Conservation (phyloP, 2,113 vertebrate species). For the Ibidorhyncha struthersii region DNA sequence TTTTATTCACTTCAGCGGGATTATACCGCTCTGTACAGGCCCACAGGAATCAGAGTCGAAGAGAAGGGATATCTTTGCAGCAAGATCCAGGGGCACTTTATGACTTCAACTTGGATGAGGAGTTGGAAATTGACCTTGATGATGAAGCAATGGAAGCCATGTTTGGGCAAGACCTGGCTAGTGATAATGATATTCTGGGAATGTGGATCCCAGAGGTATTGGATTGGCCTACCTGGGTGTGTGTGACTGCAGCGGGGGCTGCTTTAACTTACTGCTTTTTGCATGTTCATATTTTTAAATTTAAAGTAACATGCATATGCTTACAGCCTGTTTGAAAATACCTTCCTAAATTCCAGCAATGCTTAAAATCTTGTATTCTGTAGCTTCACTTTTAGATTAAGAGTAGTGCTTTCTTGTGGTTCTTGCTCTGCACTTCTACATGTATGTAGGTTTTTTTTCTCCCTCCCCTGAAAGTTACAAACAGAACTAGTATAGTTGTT, state of each 20-base stretch:
- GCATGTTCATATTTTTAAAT: not conserved
- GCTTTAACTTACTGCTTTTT: conserved; percentile 77
- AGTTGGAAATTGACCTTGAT: conserved; percentile 96
- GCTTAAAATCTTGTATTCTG: not conserved
- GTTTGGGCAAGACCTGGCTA: conserved; percentile 95
- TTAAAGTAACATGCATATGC: not conserved
- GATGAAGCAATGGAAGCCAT: conserved; percentile 99
- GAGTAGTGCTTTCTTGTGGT: not conserved
- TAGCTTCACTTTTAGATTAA: not conserved
- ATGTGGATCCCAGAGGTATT: conserved; percentile 99
- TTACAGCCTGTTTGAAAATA: not conserved
- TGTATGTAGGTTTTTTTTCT: not conserved
- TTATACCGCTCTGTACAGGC: conserved; percentile 97
- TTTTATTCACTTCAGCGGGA: conserved; percentile 78
- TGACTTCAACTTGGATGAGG: conserved; percentile 97
- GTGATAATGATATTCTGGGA: conserved; percentile 99
- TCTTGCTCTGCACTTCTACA: not conserved
- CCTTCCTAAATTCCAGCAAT: not conserved
- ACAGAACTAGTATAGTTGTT: not conserved
- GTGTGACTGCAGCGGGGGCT: conserved; percentile 92
- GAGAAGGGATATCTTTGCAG: conserved; percentile 87
- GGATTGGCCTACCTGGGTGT: conserved; percentile 99
- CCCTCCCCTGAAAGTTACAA: not conserved
- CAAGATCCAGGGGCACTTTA: conserved; percentile 90
- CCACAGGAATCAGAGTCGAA: conserved; percentile 90